Evolutionary conservation across 2,888 invertebrate genomes (phyloP).

Genomic region (Diarsia rubi): DNA sequence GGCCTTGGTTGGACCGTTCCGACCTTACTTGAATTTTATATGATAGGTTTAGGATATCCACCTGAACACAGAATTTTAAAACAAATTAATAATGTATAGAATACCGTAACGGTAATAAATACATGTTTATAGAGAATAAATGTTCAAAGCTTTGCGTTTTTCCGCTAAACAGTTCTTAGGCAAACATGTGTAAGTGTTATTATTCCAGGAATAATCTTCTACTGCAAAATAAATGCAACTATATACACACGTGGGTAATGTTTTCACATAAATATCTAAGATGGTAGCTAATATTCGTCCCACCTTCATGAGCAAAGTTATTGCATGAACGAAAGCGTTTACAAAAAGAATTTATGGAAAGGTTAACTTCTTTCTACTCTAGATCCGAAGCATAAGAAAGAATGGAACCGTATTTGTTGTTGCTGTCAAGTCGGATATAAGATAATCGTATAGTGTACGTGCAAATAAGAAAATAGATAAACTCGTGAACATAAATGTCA

Average conservation of each 20-base stretch:
- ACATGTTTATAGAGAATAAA: neutral
- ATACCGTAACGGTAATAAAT: slow-evolving; percentile 22
- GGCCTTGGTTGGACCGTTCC: slow-evolving; percentile 3
- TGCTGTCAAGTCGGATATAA: slow-evolving; percentile 22
- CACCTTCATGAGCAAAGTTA: neutral
- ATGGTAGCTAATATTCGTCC: neutral
- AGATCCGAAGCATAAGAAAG: neutral
- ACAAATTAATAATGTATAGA: slow-evolving; percentile 35
- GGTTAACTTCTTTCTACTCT: slow-evolving; percentile 2
- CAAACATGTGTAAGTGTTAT: neutral
- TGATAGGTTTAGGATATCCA: slow-evolving; percentile 37
- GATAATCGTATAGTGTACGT: slow-evolving; percentile 1
- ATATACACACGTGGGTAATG: neutral
- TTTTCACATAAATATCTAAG: neutral
- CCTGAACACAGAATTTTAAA: slow-evolving; percentile 34
- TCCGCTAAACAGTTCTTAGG: neutral
- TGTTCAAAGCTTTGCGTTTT: neutral
- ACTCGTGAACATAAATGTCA: slow-evolving; percentile 13
- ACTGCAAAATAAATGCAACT: neutral
- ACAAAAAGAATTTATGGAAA: slow-evolving; percentile 1
- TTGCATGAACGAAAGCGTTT: neutral
- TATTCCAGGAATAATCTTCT: neutral
- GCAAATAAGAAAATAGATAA: slow-evolving; percentile 21
- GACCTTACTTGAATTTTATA: slow-evolving; percentile 57
- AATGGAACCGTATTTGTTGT: slow-evolving; percentile 16